Evolutionary conservation across 2,888 invertebrate genomes (phyloP), one percentile per base, ranked within the genome.

Genomic region (Melinaea marsaeus): DNA sequence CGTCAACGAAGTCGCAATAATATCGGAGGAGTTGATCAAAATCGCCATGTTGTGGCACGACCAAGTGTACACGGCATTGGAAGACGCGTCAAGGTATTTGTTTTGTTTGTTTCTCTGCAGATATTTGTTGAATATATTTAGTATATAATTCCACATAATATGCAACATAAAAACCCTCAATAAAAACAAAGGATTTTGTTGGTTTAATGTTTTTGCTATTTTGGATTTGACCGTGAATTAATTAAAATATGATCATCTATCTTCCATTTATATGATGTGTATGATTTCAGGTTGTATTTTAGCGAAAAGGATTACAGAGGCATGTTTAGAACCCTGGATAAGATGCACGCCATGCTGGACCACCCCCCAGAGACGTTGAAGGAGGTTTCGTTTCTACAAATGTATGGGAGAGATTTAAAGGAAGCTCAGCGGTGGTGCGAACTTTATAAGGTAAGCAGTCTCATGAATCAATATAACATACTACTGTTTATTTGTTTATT

Each of bases 1-100:
- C 42, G 99, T 99, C 3, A 95, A 95, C 70, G 99, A 99, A 83
- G 99, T 99, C 0, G 94, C 97, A 74, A 94, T 98, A 92, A 98
- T 98, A 71, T 95, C 98, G 59, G 98, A 99, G 72, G 99, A 99
- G 83, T 89, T 99, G 69, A 99, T 99, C 63, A 93, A 99, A 63
- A 98, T 99, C 0, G 99, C 99, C 3, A 99, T 99, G 75, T 90
- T 99, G 62, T 99, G 99, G 99, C 99, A 99, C 79, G 99, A 99
- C 81, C 94, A 98, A 97, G 90, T 89, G 3, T 84, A 85, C 55
- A 87, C 87, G 55, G 99, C 98, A 0, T 88, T 99, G 22, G 96
- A 97, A 78, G 99, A 99, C 83, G 99, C 99, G 0, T 97, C 97
- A 6, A 86, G 94, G 89, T 85, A 74, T 56, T 46, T 60, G 56